Percentiles rank a stretch among this genome's conserved stretches.
Evolutionary conservation across 2,113 vertebrate genomes (phyloP).

Genomic region (Hemichromis elongatus): DNA sequence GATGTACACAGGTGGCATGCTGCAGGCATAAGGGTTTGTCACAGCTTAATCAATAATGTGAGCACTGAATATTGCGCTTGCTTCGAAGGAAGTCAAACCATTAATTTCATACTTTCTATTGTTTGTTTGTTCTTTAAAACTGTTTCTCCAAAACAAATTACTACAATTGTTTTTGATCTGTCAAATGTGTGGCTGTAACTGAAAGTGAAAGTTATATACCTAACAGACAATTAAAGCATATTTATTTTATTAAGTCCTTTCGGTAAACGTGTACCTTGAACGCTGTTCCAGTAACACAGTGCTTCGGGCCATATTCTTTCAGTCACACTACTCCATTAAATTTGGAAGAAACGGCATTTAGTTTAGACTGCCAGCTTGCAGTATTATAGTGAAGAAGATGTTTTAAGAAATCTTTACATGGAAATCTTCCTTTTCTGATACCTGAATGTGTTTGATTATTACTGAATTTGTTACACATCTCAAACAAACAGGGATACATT

Average conservation of each 20-base stretch:
- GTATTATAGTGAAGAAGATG: background rate
- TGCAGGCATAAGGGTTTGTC: background rate
- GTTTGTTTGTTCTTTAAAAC: background rate
- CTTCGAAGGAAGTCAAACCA: background rate
- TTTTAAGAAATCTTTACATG: background rate
- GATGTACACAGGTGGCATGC: slow-evolving; percentile 2
- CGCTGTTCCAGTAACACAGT: background rate
- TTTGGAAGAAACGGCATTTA: background rate
- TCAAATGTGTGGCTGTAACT: background rate
- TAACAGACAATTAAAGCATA: background rate
- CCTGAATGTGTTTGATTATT: background rate
- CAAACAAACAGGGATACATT: background rate
- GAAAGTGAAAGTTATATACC: background rate
- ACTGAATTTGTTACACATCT: background rate
- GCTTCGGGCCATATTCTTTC: background rate
- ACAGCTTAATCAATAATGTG: background rate
- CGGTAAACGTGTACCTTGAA: background rate
- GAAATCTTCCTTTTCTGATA: background rate
- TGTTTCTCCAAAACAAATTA: background rate
- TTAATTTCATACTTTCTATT: background rate
- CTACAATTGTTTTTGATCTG: background rate
- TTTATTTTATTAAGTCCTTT: background rate
- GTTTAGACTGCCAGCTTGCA: background rate
- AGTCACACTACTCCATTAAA: background rate
- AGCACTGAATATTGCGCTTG: background rate